phyloP scores from a whole-genome alignment of 2,888 invertebrate genomes.

The Zygaena filipendulae region DNA sequence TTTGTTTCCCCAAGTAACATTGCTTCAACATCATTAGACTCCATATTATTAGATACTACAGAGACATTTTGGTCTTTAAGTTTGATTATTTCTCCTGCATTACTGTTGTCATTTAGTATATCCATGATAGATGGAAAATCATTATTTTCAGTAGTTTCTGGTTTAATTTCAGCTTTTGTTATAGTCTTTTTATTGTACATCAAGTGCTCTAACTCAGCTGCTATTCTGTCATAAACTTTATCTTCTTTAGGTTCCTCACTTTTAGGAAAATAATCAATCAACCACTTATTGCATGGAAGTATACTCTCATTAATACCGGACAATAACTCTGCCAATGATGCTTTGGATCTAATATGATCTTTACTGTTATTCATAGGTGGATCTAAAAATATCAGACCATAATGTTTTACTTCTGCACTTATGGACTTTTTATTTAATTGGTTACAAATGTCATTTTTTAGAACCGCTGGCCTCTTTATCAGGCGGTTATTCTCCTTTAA shows the following conservation, averaged over 20 bases:
- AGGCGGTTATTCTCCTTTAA: constrained; percentile 50
- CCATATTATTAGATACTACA: constrained; percentile 35
- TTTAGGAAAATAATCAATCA: constrained; percentile 54
- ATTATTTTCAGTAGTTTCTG: constrained; percentile 26
- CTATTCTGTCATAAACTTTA: constrained; percentile 61
- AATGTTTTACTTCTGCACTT: constrained; percentile 33
- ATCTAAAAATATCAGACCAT: constrained; percentile 44
- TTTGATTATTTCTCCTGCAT: constrained; percentile 21
- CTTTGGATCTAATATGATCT: constrained; percentile 31
- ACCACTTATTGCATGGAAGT: constrained; percentile 54
- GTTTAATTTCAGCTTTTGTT: constrained; percentile 18
- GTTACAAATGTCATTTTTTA: constrained; percentile 28
- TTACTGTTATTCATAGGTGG: constrained; percentile 29
- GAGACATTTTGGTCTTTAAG: constrained; percentile 28
- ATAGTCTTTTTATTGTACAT: constrained; percentile 52
- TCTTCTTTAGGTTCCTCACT: constrained; percentile 50
- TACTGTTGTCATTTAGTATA: constrained; percentile 42
- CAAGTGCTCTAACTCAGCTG: constrained; percentile 58
- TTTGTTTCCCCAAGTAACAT: constrained; percentile 48
- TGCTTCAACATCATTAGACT: constrained; percentile 57
- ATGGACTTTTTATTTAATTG: constrained; percentile 20
- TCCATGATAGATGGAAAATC: constrained; percentile 63
- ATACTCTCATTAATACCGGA: constrained; percentile 37
- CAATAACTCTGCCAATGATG: constrained; percentile 36
- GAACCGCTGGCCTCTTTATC: constrained; percentile 14